Conservation (phyloP, 1,140 invertebrate genomes). For the Paraescarpia echinospica region DNA sequence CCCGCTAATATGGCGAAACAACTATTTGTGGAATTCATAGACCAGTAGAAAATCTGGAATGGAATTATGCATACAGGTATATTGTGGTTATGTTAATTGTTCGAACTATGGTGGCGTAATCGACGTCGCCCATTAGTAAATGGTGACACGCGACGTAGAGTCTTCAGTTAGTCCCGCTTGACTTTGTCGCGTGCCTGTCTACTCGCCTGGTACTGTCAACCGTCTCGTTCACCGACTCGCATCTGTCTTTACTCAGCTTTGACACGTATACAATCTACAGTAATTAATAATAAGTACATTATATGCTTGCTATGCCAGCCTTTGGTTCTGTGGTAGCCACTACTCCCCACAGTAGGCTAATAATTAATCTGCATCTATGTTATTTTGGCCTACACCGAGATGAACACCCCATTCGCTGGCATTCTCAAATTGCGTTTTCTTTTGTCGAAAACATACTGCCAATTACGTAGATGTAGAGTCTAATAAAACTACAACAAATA, state of each 20-base stretch:
- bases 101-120: not conserved
- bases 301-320: not conserved
- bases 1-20: not conserved
- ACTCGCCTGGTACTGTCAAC: not conserved
- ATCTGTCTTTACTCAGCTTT: not conserved
- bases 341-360: not conserved
- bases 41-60: not conserved
- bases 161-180: not conserved
- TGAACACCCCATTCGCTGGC: no score
- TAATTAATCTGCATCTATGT: not conserved
- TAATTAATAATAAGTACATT: not conserved
- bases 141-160: not conserved
- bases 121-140: not conserved
- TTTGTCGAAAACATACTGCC: no score
- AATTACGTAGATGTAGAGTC: no score
- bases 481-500: no score
- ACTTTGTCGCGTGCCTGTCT: not conserved
- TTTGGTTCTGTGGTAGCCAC: not conserved
- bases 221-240: not conserved
- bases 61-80: not conserved
- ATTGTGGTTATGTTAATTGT: not conserved
- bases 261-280: not conserved
- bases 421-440: no score
- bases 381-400: not conserved
- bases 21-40: not conserved